A percentile compares a stretch with the other conserved stretches of the same genome.
Conservation (phyloP, 2,797 vertebrate genomes). For the Phalanger gymnotis region DNA sequence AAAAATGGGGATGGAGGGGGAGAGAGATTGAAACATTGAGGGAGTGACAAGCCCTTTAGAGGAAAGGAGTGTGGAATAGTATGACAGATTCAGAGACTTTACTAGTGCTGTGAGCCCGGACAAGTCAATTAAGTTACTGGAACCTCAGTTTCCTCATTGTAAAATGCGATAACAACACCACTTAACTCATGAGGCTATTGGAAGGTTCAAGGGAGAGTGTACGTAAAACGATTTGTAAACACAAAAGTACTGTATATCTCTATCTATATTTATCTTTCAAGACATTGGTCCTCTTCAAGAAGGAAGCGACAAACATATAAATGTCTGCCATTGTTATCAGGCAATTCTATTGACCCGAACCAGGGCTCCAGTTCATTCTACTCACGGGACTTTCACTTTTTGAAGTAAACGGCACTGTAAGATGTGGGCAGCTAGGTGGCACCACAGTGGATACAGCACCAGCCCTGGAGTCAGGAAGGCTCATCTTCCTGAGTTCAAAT, state of each 20-base stretch:
- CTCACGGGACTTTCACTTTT: not conserved
- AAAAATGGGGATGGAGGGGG: not conserved
- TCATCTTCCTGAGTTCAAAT: not conserved
- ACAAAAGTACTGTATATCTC: not conserved
- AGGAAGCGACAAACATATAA: not conserved
- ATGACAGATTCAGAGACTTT: not conserved
- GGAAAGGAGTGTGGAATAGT: not conserved
- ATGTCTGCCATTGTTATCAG: not conserved
- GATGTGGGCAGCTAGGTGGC: not conserved
- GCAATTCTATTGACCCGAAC: not conserved
- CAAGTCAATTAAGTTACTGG: not conserved
- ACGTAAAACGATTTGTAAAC: not conserved
- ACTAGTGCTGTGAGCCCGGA: not conserved
- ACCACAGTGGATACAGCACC: not conserved
- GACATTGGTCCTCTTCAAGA: not conserved
- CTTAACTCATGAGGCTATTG: not conserved
- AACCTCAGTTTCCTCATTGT: not conserved
- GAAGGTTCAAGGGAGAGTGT: not conserved
- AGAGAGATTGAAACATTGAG: not conserved
- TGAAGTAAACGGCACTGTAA: not conserved
- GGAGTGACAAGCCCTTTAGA: not conserved
- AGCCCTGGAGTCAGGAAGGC: not conserved
- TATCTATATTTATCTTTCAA: not conserved
- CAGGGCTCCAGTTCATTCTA: not conserved
- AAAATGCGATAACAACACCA: not conserved